Evolutionary conservation across 1,140 invertebrate genomes (phyloP), one percentile per base, ranked within the genome.

Genomic region (Caenorhabditis brenneri): DNA sequence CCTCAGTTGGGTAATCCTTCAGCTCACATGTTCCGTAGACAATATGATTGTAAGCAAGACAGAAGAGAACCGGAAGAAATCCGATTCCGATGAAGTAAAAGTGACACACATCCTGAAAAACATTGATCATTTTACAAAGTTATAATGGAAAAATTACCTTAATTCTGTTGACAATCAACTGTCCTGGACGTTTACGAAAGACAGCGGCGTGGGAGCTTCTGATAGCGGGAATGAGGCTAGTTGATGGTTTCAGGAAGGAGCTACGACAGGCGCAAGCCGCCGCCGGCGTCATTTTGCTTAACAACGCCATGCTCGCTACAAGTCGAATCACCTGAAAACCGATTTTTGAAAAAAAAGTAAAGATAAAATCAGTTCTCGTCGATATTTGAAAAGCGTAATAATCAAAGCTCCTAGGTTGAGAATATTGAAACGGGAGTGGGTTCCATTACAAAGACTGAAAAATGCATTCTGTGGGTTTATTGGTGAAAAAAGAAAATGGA

Each of bases 1-100:
- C 81, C 19, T 90, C 88, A 19, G 79, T 85, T 36, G 89, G 90
- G 49, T 90, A 89, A 29, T 90, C 89, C 51, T 79, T 83, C n/a
- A 91, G 78, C 51, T 91, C 87, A 58, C 90, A 91, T 9, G 85
- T 80, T n/a, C 89, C 88, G 48, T 89, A 87, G 48, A 89, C 81
- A 58, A 88, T 89, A 55, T 88, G 88, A 48, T 60, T 81, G 83
- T 85, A 85, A 10, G 82, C 81, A 24, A 85, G 31, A 55, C 79
- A 60, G 31, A 87, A 60, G 12, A 86, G 51, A 16, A 84, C 60
- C 12, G 88, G 88, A 15, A 88, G 49, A n/a, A 87, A 65, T 19
- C 88, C 88, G 42, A 88, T 81, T 15, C 87, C 88, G 53, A 88
- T 84, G 58, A 89, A 80, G 49, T 88, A 88, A 58, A 88, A 88